Base-by-base conservation (phyloP, 2,888 invertebrate genomes). In the Drosophila imparisetae region DNA sequence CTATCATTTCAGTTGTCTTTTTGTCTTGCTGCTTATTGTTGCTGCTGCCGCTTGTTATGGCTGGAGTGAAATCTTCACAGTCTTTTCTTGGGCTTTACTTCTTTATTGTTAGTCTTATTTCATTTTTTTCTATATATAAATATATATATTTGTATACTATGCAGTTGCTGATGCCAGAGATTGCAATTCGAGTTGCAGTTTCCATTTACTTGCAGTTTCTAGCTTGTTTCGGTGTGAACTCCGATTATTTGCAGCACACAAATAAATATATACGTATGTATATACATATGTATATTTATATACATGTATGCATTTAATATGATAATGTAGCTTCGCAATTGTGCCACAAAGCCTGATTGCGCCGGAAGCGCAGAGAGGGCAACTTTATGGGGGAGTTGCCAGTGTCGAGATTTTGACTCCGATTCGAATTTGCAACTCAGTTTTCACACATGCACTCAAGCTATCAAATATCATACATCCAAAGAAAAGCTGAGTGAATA, bases 151-250 rank as follows among this genome's bases (percentile, higher is more conserved):
- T 45, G 15, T 45, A 2, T 45, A 45, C 13, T 13, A 21, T 53
- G 42, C 30, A 63, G 49, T 52, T 30, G 45, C 21, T 50, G 68
- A 53, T 66, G 73, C 60, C 24, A 53, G 53, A 74, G 29, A 53
- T 55, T 67, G 80, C 82, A 80, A 70, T 81, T 73, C 55, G 49
- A 78, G 74, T 75, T 81, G 87, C 82, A 83, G 66, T 85, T 85
- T 85, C 86, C 83, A 88, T 84, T 85, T 85, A 85, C 85, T 88
- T 86, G 85, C 85, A 88, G 81, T 88, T 86, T 85, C 86, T 86
- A 75, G 73, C 85, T 75, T 77, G 81, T 50, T 65, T 58, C 54
- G 74, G 73, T 85, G 88, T 83, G 88, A 87, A 87, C 54, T 53
- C 53, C 57, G 27, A 30, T 58, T 63, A 69, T 45, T 45, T 42